These are phyloP conservation scores for Schizopygopsis pylzovi DNA, from an alignment of 2,797 vertebrate genomes.

Conservation along the genomic window DNA sequence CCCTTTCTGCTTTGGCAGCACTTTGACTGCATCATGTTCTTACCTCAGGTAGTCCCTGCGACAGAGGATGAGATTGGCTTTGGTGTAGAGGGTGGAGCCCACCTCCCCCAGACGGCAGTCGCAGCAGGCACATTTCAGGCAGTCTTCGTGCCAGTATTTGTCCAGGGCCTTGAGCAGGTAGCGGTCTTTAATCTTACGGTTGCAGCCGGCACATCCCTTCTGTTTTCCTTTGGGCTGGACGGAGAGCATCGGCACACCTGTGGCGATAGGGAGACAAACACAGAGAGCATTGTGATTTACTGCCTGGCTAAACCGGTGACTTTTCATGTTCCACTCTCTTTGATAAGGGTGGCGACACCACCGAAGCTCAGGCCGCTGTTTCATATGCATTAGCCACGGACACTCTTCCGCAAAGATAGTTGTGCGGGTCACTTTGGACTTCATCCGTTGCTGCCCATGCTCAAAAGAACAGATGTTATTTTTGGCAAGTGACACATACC, in stretches of 20 bases:
- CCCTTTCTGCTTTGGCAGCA: conserved; percentile 63
- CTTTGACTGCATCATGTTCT: conserved; percentile 58
- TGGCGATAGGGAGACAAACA: conserved; percentile 61
- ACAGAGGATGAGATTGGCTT: conserved; percentile 98
- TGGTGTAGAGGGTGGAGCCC: conserved; percentile 97
- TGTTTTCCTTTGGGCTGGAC: conserved; percentile 96
- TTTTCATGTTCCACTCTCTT: conserved; percentile 75
- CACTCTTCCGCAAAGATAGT: conserved; percentile 76
- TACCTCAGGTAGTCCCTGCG: conserved; percentile 97
- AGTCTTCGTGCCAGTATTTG: conserved; percentile 98
- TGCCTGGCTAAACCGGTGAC: conserved; percentile 76
- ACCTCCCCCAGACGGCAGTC: conserved; percentile 96
- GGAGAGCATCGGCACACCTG: conserved; percentile 94
- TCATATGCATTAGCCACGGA: conserved; percentile 81
- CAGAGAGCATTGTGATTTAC: conserved; percentile 68
- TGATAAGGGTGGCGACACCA: conserved; percentile 75
- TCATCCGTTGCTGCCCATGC: conserved; percentile 24
- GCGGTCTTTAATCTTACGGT: conserved; percentile 96
- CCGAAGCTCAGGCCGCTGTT: conserved; percentile 73
- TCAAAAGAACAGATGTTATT: conserved; percentile 65
- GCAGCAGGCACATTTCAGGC: conserved; percentile 97
- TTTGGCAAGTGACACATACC: conserved; percentile 34
- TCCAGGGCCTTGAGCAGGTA: conserved; percentile 98
- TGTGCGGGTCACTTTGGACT: conserved; percentile 75
- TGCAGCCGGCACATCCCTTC: conserved; percentile 95